phyloP scores from a whole-genome alignment of 1,140 invertebrate species.

The Megalonaias nervosa region DNA sequence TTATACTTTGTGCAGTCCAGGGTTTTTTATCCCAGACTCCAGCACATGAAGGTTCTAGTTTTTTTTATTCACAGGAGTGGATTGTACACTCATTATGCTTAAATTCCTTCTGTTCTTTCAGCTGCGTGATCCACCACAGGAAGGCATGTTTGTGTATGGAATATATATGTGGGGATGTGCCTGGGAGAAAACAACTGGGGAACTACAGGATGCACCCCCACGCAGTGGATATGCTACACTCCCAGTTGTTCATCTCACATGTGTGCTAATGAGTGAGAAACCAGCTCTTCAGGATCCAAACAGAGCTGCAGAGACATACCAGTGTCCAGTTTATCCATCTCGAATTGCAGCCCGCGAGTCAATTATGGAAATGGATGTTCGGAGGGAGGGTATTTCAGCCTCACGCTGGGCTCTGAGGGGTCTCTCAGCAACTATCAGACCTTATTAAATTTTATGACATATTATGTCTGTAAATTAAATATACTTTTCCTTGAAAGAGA shows the following conservation, averaged over 20 bases:
- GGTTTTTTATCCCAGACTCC: neutral
- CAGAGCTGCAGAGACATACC: slow-evolving; percentile 60
- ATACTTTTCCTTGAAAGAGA: too few relatives aligned
- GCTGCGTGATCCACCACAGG: slow-evolving; percentile 70
- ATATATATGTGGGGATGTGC: slow-evolving; percentile 71
- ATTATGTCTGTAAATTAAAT: too few relatives aligned
- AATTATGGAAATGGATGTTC: slow-evolving; percentile 69
- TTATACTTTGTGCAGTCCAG: too few relatives aligned
- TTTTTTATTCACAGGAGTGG: neutral
- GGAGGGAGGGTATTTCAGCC: slow-evolving; percentile 62
- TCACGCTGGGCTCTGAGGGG: slow-evolving; percentile 68
- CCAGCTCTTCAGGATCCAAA: slow-evolving; percentile 57
- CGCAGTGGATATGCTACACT: slow-evolving; percentile 60
- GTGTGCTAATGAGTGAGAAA: slow-evolving; percentile 66
- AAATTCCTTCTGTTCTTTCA: slow-evolving; percentile 41
- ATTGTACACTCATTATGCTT: too few relatives aligned
- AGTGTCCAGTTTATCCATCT: slow-evolving; percentile 68
- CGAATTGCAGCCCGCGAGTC: slow-evolving; percentile 57
- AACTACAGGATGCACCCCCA: slow-evolving; percentile 67
- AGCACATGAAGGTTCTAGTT: neutral
- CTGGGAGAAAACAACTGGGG: slow-evolving; percentile 71
- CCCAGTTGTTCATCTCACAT: slow-evolving; percentile 70
- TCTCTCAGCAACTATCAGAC: slow-evolving; percentile 67
- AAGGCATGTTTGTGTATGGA: slow-evolving; percentile 71
- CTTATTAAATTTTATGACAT: slow-evolving; percentile 47